Percentiles rank a stretch among this genome's conserved stretches.
Evolutionary conservation across 2,113 vertebrate genomes (phyloP).

Genomic region (Regulus satrapa): DNA sequence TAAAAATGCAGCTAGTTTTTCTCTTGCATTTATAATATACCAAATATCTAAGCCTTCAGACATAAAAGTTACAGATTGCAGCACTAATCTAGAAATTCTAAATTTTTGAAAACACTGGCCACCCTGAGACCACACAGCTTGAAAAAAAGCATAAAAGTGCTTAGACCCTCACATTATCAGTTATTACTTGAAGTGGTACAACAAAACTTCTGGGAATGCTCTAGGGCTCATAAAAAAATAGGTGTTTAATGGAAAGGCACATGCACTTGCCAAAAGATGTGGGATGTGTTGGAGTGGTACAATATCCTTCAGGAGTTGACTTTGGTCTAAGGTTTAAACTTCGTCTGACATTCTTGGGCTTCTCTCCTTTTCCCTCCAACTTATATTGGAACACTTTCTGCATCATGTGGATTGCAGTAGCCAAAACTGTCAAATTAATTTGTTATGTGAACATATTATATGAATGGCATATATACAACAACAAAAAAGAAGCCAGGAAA

Average conservation of each 20-base stretch:
- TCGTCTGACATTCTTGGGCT: background rate
- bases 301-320: background rate
- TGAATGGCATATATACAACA: background rate
- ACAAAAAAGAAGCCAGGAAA: background rate
- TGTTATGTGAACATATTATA: background rate
- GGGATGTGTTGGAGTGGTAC: background rate
- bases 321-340: background rate
- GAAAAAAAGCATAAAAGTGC: background rate
- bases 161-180: background rate
- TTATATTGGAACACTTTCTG: background rate
- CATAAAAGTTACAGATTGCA: background rate
- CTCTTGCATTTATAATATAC: background rate
- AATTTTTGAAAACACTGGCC: background rate
- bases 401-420: background rate
- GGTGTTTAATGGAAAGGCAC: background rate
- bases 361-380: background rate
- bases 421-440: background rate
- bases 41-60: background rate
- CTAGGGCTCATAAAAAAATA: background rate
- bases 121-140: background rate
- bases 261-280: background rate
- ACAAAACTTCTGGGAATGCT: background rate
- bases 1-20: background rate
- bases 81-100: background rate
- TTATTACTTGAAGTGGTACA: background rate